These are phyloP conservation scores for Clarias batrachus DNA, from an alignment of 2,113 vertebrate genomes.

Conservation along the genomic window DNA sequence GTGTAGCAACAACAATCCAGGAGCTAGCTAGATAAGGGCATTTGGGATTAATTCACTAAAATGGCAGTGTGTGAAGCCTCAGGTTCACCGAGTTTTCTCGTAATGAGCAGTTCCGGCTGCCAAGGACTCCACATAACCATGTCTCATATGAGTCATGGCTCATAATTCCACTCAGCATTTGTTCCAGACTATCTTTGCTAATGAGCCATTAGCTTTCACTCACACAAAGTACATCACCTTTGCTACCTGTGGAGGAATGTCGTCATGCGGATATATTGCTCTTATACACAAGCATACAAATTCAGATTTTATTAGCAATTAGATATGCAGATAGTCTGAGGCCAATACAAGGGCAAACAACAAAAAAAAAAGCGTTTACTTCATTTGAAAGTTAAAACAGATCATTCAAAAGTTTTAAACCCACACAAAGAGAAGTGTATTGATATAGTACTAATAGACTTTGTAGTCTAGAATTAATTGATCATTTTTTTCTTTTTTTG, in stretches of 20 bases:
- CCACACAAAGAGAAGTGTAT: neutral
- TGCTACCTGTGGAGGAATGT: slow-evolving; percentile 16
- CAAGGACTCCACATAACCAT: neutral
- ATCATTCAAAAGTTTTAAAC: neutral
- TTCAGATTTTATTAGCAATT: neutral
- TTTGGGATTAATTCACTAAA: slow-evolving; percentile 7
- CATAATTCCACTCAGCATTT: slow-evolving; percentile 25
- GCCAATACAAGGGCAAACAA: neutral
- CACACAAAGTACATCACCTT: slow-evolving; percentile 19
- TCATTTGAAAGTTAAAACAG: neutral
- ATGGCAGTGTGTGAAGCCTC: neutral
- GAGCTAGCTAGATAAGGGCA: neutral
- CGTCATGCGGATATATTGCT: neutral
- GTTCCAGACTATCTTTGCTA: slow-evolving; percentile 13
- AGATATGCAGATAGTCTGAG: neutral
- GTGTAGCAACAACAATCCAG: neutral
- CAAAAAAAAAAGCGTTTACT: neutral
- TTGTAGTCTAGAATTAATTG: neutral
- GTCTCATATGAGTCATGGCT: slow-evolving; percentile 9
- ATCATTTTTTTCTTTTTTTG: neutral
- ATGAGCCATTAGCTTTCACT: slow-evolving; percentile 25
- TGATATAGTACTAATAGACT: too few relatives aligned
- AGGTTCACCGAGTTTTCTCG: neutral
- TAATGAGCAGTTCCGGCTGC: slow-evolving; percentile 4
- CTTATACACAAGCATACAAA: slow-evolving; percentile 17